Base-by-base conservation (phyloP, 1,140 invertebrate species). In the Kradibia gibbosae region DNA sequence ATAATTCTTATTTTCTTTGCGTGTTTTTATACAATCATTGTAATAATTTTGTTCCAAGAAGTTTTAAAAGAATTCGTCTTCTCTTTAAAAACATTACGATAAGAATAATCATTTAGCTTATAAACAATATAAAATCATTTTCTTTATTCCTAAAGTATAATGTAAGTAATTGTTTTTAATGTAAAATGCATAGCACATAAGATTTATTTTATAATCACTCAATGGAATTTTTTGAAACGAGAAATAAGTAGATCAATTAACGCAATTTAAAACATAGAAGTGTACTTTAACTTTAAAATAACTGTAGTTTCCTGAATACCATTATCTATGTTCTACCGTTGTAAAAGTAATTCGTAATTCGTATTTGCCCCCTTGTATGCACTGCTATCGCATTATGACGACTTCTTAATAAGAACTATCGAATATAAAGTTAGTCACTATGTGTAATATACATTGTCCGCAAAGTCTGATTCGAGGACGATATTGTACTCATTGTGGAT, bases 281-380 rank as follows among this genome's bases (percentile, higher is more conserved):
- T 67, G 34, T 17, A 67, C 62, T 67, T 67, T 36, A 39, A 67
- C 62, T 67, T 67, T 22, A 15, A 8, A n/a, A 22, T 67, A 39
- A 39, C 62, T 39, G 34, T 67, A 67, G 62, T 67, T 67, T 39
- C 62, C 17, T 22, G 34, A 17, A 28, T 36, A 67, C 62, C n/a
- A 48, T 72, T 48, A n/a, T 50, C 48, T 31, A 31, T 72, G 65
- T 45, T 22, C 15, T 31, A 4, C 10, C 42, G 42, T 50, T 72
- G 36, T 31, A 72, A 72, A 72, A 72, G 70, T 72, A 72, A 48
- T 48, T 72, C 48, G 11, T 15, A 73, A 73, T 55, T 53, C 31
- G 71, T 34, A 31, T 34, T 34, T 48, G 48, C n/a, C 28, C 48
- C 15, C 71, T 25, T 34, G 71, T 53, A 20, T 48, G 15, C 7